Percentiles rank a stretch among this genome's conserved stretches.
These are phyloP conservation scores for Aphidoletes aphidimyza DNA, from an alignment of 2,888 invertebrate genomes.

Conservation along the genomic window DNA sequence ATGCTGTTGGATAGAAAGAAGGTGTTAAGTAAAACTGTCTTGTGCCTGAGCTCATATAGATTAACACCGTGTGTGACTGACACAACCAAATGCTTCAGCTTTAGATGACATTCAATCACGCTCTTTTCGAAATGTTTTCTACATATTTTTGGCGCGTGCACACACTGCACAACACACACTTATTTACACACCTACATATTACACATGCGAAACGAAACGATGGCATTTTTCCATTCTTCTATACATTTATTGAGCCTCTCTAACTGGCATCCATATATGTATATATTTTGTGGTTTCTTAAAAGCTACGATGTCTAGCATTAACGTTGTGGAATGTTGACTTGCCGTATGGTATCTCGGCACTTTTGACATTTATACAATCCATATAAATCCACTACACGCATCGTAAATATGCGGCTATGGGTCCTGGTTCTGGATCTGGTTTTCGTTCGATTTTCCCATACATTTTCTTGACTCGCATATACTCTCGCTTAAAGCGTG, in stretches of 20 bases:
- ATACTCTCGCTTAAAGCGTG: too few relatives aligned
- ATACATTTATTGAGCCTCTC: too few relatives aligned
- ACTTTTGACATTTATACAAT: too few relatives aligned
- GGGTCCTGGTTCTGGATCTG: background rate
- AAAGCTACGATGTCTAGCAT: too few relatives aligned
- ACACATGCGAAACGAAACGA: background rate
- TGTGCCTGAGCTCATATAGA: background rate
- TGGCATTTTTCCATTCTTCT: too few relatives aligned
- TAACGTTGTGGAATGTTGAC: too few relatives aligned
- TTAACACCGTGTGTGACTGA: constrained; percentile 7
- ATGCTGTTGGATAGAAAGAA: background rate
- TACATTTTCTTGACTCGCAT: too few relatives aligned
- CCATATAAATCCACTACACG: background rate
- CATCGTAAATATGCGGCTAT: background rate
- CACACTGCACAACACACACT: background rate
- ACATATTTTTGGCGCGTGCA: too few relatives aligned
- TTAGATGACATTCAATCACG: constrained; percentile 6
- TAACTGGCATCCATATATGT: too few relatives aligned
- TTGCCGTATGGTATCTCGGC: too few relatives aligned
- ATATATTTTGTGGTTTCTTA: too few relatives aligned
- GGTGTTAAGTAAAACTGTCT: background rate
- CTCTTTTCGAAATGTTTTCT: background rate
- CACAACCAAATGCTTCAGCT: background rate
- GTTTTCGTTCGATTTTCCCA: background rate
- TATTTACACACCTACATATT: background rate